Base-by-base conservation (phyloP, 2,113 vertebrate species). In the Pluvialis apricaria region DNA sequence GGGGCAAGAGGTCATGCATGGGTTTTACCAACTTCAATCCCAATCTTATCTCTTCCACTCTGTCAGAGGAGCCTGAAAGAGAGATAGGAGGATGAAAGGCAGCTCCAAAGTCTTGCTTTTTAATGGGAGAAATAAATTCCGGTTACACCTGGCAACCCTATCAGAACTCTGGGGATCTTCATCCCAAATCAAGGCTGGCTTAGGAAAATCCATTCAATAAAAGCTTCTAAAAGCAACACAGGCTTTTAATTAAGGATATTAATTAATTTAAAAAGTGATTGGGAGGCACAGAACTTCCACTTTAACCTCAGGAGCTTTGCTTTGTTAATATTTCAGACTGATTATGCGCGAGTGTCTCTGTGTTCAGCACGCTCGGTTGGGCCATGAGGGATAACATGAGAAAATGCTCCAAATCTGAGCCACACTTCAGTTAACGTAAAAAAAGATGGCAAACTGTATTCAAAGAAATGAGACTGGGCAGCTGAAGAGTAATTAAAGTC, bases 41-140 rank as follows among this genome's bases (percentile, higher is more conserved):
- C 58, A 88, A 62, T 86, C 95, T 98, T 98, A 98, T 98, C 97
- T 97, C 86, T 90, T 32, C 78, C 81, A 36, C 32, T 93, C 81
- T 95, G 78, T 79, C n/a, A 40, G 47, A 86, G 72, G 66, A 96
- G 70, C 70, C 91, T 80, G 14, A 88, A 69, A 73, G 82, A 64
- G 87, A 94, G 88, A 88, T 66, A 91, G 68, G 64, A 95, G 91
- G 87, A 97, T 97, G 91, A 97, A 96, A 97, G 92, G 64, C 83
- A 87, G 45, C 79, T 95, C 72, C 49, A 6, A 73, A 91, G 55
- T 82, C 85, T 71, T 73, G 42, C 62, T 93, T 75, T 95, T 92
- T 96, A 66, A 72, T 55, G 94, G 85, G 87, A 80, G 88, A 97
- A 97, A 97, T 96, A 97, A 96, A 96, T 98, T 86, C 95, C 7